Base-by-base conservation (phyloP, 2,113 vertebrate genomes). In the Ciconia maguari region DNA sequence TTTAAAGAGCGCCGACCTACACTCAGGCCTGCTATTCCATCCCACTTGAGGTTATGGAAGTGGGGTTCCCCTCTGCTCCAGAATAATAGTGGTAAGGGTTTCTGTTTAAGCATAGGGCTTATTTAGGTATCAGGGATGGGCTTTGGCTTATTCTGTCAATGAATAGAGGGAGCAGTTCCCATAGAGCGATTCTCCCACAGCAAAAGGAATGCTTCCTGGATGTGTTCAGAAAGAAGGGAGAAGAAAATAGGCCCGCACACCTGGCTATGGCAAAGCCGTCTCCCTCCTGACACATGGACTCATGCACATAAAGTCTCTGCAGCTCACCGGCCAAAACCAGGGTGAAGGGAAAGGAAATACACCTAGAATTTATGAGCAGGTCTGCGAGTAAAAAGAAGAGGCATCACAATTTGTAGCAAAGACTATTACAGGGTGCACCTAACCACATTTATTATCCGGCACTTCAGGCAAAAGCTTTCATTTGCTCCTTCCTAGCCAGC, bases 181-280 rank as follows among this genome's bases (percentile, higher is more conserved):
- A 0, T 4, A 27, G 27, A 41, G 9, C 1, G 4, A 18, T 38
- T 13, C 22, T 76, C 34, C 54, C 11, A 6, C 55, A n/a, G n/a
- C 2, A 0, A 54, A n/a, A 62, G 9, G 41, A 46, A 51, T 0
- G 3, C 32, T 72, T 65, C 29, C 41, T 22, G 12, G 5, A 16
- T 7, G 22, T 2, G 1, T 27, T 68, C 38, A 34, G 32, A n/a
- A 36, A 36, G 7, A 29, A 51, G 6, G 36, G 27, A 58, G 13
- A 46, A 77, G 7, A 36, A 32, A 15, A 46, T 1, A 34, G 7
- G 9, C 34, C 16, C 48, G 5, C 11, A 5, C 2, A 14, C 15
- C 27, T 17, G 13, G 16, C 25, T 48, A 9, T 1, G 2, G 64
- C 20, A 48, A 54, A 83, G n/a, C 42, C 48, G 62, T 41, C 29